Conservation (phyloP, 1,140 invertebrate genomes). For the Dreissena rostriformis region DNA sequence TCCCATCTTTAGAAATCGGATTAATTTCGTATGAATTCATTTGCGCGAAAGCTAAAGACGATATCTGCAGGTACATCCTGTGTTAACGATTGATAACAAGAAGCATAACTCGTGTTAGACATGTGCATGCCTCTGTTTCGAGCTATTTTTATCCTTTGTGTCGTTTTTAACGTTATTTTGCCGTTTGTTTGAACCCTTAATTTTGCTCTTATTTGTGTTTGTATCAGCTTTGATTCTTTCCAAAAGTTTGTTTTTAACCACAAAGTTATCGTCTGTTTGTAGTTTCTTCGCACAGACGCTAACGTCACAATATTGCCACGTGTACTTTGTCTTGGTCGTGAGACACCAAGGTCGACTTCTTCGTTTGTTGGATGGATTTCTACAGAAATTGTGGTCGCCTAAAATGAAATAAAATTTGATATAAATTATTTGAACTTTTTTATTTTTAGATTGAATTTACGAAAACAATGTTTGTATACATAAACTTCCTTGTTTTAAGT, state of each 20-base stretch:
- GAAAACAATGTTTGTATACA: neutral
- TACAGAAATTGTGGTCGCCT: slow-evolving; percentile 72
- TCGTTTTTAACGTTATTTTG: neutral
- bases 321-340: slow-evolving; percentile 62
- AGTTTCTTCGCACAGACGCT: slow-evolving; percentile 49
- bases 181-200: neutral
- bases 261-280: neutral
- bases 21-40: too few relatives aligned
- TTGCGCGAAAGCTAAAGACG: too few relatives aligned
- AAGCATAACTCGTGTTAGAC: too few relatives aligned
- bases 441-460: neutral
- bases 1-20: too few relatives aligned
- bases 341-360: slow-evolving; percentile 69
- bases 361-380: slow-evolving; percentile 63
- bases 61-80: too few relatives aligned
- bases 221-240: neutral
- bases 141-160: too few relatives aligned
- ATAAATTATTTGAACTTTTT: neutral
- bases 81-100: too few relatives aligned
- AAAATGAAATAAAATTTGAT: slow-evolving; percentile 19
- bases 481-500: neutral
- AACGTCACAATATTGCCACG: slow-evolving; percentile 73
- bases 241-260: neutral
- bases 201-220: slow-evolving; percentile 4
- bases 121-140: too few relatives aligned